Evolutionary conservation across 2,888 invertebrate genomes (phyloP).

Genomic region (Orthosia incerta): DNA sequence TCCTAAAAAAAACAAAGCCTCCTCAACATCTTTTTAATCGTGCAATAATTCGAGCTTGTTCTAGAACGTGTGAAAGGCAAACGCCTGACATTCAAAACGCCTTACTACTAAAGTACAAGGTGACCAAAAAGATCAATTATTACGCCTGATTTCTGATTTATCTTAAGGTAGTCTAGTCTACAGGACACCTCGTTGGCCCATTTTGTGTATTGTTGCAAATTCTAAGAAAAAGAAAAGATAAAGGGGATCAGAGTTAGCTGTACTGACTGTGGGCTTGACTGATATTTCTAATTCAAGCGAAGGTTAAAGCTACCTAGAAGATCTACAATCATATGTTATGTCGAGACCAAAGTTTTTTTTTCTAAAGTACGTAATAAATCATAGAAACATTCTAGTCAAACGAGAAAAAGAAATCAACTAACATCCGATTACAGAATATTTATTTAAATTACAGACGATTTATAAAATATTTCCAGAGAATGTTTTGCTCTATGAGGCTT

Average conservation of each 20-base stretch:
- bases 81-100: slow-evolving; percentile 34
- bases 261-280: background rate
- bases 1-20: background rate
- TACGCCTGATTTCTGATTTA: background rate
- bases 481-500: background rate
- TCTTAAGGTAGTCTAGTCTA: slow-evolving; percentile 8
- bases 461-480: too few species aligned
- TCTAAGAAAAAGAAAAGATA: background rate
- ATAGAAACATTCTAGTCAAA: background rate
- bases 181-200: background rate
- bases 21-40: background rate
- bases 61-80: slow-evolving; percentile 25
- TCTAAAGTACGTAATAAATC: too few species aligned
- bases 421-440: background rate
- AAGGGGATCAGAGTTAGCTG: background rate
- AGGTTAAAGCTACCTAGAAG: background rate
- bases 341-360: background rate
- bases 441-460: background rate
- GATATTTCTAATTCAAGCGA: background rate
- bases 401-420: background rate
- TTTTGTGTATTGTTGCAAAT: background rate
- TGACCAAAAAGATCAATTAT: slow-evolving; percentile 28
- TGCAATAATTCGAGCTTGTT: background rate
- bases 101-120: slow-evolving; percentile 1
- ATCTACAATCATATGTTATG: background rate